phyloP scores from a whole-genome alignment of 64 coral and sea anemone genomes.

The Stylophora pistillata region DNA sequence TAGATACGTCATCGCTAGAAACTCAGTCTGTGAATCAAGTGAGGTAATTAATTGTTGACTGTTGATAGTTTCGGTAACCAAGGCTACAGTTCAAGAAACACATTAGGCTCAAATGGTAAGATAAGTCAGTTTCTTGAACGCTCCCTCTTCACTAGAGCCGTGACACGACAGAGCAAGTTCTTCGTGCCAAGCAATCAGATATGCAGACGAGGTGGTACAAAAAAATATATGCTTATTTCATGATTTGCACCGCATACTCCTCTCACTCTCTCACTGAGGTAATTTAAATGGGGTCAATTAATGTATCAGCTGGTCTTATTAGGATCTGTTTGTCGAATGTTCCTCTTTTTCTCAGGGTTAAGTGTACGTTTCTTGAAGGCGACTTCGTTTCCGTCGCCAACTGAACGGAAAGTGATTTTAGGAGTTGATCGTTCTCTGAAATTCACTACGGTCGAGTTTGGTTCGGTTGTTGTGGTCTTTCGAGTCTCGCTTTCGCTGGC shows the following conservation, averaged over 20 bases:
- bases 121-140: too few relatives aligned
- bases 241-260: background rate
- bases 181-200: too few relatives aligned
- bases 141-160: too few relatives aligned
- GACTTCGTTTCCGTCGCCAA: conserved; percentile 12
- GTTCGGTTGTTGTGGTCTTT: conserved; percentile 34
- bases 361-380: conserved; percentile 68
- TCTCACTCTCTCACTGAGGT: background rate
- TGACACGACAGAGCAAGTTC: too few relatives aligned
- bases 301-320: background rate
- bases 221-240: background rate
- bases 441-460: conserved; percentile 57
- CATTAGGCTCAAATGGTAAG: too few relatives aligned
- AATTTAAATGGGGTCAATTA: background rate
- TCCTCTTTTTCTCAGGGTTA: conserved; percentile 58
- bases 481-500: background rate
- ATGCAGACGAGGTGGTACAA: too few relatives aligned
- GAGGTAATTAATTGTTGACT: too few relatives aligned
- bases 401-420: conserved; percentile 6
- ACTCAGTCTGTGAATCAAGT: too few relatives aligned
- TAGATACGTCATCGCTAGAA: too few relatives aligned
- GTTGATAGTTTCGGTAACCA: too few relatives aligned
- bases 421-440: conserved; percentile 59
- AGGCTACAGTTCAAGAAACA: too few relatives aligned
- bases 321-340: conserved; percentile 55